Evolutionary conservation across 2,888 invertebrate species (phyloP).

Genomic region (Tupiocoris notatus): DNA sequence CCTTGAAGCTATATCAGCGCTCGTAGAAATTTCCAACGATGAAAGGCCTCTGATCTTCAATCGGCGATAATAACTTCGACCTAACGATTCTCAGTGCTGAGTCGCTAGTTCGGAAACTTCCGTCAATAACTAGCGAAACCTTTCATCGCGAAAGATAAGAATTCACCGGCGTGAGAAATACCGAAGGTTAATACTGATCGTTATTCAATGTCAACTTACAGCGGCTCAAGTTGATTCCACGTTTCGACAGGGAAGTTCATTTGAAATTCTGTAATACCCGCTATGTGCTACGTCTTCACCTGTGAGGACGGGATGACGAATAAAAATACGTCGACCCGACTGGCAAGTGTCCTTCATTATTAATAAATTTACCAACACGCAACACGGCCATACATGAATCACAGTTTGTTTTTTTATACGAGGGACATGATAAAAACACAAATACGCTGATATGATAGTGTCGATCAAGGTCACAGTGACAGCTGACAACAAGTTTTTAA

Average conservation of each 20-base stretch:
- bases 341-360: constrained; percentile 11
- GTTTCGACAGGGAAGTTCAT: background rate
- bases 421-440: too few relatives aligned
- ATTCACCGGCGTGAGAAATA: too few relatives aligned
- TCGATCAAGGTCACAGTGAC: too few relatives aligned
- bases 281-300: background rate
- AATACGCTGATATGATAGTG: too few relatives aligned
- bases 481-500: too few relatives aligned
- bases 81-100: too few relatives aligned
- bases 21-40: background rate
- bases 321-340: background rate
- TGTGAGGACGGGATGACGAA: background rate
- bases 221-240: background rate
- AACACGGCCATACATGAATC: background rate
- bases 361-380: constrained; percentile 12
- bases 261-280: background rate
- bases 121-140: too few relatives aligned
- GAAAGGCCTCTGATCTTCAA: background rate
- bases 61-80: too few relatives aligned
- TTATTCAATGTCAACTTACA: background rate
- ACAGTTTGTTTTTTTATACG: background rate
- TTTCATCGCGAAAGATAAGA: too few relatives aligned
- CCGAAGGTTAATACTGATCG: background rate
- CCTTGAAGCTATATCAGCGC: constrained; percentile 17
- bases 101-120: too few relatives aligned